Evolutionary conservation across 2,888 invertebrate genomes (phyloP).

Genomic region (Clanis bilineata): DNA sequence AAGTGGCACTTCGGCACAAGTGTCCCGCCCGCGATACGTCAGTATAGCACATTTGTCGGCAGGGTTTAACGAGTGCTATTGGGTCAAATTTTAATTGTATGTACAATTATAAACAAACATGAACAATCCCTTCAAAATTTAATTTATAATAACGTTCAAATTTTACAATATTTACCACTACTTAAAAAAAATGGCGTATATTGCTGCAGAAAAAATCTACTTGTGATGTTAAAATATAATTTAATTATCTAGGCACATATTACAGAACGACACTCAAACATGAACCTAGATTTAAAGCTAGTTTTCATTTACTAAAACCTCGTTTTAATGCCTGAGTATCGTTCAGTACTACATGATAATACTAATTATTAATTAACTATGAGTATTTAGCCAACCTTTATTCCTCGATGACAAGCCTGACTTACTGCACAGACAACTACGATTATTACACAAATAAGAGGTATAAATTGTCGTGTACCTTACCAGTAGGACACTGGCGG

Average conservation of each 20-base stretch:
- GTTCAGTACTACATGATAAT: background rate
- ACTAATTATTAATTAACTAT: no score
- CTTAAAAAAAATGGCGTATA: background rate
- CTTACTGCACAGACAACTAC: background rate
- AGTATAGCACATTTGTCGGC: conserved; percentile 9
- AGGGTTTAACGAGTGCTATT: background rate
- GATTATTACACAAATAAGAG: background rate
- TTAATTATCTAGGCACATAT: no score
- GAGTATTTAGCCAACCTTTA: background rate
- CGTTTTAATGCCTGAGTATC: no score
- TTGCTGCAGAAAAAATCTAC: no score
- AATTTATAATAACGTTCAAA: background rate
- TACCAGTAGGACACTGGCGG: conserved; percentile 92
- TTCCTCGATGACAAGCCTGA: background rate
- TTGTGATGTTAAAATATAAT: no score
- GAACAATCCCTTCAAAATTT: background rate
- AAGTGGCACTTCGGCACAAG: background rate
- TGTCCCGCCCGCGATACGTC: conserved; percentile 6
- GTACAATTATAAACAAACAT: background rate
- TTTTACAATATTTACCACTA: background rate
- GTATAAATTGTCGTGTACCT: conserved; percentile 21
- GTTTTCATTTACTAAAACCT: no score
- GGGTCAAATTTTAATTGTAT: background rate
- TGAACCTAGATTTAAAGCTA: no score
- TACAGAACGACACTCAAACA: no score